Evolutionary conservation across 2,888 invertebrate genomes (phyloP).

Genomic region (Drosophila formosana): DNA sequence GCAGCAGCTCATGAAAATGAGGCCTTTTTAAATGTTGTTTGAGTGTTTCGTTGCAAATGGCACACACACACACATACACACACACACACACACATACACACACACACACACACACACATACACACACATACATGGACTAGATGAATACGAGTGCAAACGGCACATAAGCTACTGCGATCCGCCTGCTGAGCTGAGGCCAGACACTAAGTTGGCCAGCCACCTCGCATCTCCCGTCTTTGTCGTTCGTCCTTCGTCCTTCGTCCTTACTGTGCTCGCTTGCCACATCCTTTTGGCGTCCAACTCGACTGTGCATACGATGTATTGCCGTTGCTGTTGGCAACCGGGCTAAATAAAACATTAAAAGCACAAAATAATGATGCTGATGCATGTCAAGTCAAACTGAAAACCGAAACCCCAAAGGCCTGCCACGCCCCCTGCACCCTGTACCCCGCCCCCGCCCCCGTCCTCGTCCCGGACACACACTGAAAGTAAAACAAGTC

Average conservation of each 20-base stretch:
- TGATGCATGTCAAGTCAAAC: slow-evolving; percentile 78
- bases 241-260: not conserved
- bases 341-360: slow-evolving; percentile 75
- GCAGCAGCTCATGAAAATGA: slow-evolving; percentile 71
- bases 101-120: slow-evolving; percentile 19
- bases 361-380: slow-evolving; percentile 78
- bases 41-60: slow-evolving; percentile 74
- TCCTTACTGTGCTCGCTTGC: not conserved
- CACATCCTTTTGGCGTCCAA: slow-evolving; percentile 44
- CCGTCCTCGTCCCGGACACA: too few species aligned
- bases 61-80: slow-evolving; percentile 34
- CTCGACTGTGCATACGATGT: slow-evolving; percentile 38
- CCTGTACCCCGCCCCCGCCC: not conserved
- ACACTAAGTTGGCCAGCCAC: slow-evolving; percentile 34
- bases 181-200: slow-evolving; percentile 46
- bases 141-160: slow-evolving; percentile 60
- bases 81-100: slow-evolving; percentile 32
- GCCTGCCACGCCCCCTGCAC: slow-evolving; percentile 12
- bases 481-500: slow-evolving; percentile 45
- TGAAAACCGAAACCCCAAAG: slow-evolving; percentile 74
- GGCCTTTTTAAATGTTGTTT: slow-evolving; percentile 77
- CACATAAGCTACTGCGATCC: slow-evolving; percentile 52
- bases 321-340: slow-evolving; percentile 67
- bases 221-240: not conserved
- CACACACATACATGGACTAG: slow-evolving; percentile 12